phyloP scores from a whole-genome alignment of 2,797 vertebrate species.

The Vipera ursinii region DNA sequence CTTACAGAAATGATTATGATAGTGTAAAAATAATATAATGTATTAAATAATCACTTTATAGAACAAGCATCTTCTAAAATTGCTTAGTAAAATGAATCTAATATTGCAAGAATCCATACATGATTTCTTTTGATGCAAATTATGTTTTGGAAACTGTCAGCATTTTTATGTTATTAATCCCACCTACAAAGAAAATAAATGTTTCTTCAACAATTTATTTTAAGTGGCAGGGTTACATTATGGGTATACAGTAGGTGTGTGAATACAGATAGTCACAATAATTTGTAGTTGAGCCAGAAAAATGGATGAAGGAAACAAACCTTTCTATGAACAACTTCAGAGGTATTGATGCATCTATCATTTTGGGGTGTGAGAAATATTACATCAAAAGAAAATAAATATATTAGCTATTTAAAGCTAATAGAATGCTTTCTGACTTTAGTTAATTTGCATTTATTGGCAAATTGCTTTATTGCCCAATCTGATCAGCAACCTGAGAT shows the following conservation, averaged over 20 bases:
- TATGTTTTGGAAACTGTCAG: neutral
- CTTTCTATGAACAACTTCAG: neutral
- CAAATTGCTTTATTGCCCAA: no score
- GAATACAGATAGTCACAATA: neutral
- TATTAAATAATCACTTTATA: neutral
- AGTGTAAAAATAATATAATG: neutral
- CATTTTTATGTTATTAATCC: neutral
- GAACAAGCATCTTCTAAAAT: neutral
- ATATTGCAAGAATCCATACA: neutral
- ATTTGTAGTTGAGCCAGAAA: neutral
- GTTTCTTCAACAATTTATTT: neutral
- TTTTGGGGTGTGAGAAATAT: neutral
- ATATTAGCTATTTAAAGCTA: neutral
- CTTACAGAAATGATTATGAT: neutral
- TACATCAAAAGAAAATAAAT: neutral
- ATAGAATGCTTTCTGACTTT: neutral
- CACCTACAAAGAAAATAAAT: neutral
- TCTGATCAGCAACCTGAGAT: neutral
- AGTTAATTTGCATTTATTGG: neutral
- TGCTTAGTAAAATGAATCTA: neutral
- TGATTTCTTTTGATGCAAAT: conserved; percentile 21
- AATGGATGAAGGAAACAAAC: neutral
- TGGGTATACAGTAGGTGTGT: neutral
- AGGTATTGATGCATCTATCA: neutral
- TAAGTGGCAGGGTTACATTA: neutral